Base-by-base conservation (phyloP, 2,888 invertebrate species). In the Drosophila trichaetosa region DNA sequence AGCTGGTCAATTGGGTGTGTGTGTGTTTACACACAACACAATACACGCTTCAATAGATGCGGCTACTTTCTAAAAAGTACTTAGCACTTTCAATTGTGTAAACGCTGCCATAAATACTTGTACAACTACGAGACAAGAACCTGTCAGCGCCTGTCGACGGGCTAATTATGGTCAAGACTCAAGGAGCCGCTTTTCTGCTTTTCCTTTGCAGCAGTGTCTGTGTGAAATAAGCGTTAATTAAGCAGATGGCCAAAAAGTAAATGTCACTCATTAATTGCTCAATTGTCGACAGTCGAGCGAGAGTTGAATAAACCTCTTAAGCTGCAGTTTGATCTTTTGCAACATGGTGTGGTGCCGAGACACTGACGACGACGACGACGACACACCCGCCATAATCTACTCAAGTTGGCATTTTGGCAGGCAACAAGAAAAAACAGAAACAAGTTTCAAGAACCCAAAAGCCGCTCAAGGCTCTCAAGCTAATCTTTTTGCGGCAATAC, bases 1-100 rank as follows among this genome's bases (percentile, higher is more conserved):
- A 86, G 67, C 60, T 49, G 53, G 69, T 66, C 77, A 85, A 82
- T 82, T 83, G 81, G 16, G 16, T 52, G 36, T 53, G n/a, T 16
- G 48, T 27, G 27, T 53, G 38, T 31, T n/a, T 29, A 49, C 29
- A 62, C 13, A 21, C 21, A 13, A 10, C 4, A 48, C 29, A 29
- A 34, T 48, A 42, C 8, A 29, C 4, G 52, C 18, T n/a, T 46
- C 46, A 11, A 38, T 56, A 59, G 83, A 56, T 52, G 72, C 42
- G 60, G 71, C 84, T 72, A 80, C 85, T 86, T 86, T 86, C 90
- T 90, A 86, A 90, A 85, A 88, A 88, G 85, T 86, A 86, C 85
- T 86, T 88, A 85, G 90, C 85, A 86, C 85, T 86, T 86, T 86
- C 85, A 86, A 86, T 86, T 90, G 81, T 69, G 36, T 42, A 59